These are phyloP conservation scores for Tolypeutes matacus DNA, from an alignment of 2,797 vertebrate species.

Conservation along the genomic window DNA sequence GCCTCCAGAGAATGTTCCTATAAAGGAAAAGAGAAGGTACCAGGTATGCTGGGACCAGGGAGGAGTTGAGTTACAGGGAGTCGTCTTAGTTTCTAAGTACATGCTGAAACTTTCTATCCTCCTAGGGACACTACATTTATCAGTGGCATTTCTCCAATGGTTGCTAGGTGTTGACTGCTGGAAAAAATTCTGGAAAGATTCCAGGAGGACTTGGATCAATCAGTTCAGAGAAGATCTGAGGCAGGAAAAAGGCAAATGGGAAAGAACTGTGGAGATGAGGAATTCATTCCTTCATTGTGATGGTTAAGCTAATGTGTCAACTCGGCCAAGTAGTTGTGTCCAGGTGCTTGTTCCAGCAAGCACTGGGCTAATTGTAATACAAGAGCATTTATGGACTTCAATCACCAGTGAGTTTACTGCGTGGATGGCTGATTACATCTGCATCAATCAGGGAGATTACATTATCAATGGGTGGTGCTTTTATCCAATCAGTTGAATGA, in stretches of 20 bases:
- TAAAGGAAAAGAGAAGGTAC: not conserved
- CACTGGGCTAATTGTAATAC: no score
- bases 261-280: not conserved
- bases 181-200: slow-evolving; percentile 10
- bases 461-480: no score
- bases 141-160: not conserved
- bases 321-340: no score
- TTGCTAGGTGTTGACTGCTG: not conserved
- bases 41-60: no score
- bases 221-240: not conserved
- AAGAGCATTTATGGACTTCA: no score
- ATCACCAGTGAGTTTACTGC: no score
- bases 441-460: no score
- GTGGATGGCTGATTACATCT: no score
- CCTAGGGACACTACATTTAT: not conserved
- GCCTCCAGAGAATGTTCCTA: not conserved
- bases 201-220: not conserved
- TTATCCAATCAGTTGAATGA: no score
- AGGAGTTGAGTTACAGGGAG: not conserved
- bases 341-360: no score
- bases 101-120: not conserved
- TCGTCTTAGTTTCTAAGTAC: not conserved
- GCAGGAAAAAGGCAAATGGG: not conserved
- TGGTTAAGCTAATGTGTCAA: no score
- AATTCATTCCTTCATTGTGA: not conserved